phyloP scores from a whole-genome alignment of 2,113 vertebrate species.

The Piaya cayana region DNA sequence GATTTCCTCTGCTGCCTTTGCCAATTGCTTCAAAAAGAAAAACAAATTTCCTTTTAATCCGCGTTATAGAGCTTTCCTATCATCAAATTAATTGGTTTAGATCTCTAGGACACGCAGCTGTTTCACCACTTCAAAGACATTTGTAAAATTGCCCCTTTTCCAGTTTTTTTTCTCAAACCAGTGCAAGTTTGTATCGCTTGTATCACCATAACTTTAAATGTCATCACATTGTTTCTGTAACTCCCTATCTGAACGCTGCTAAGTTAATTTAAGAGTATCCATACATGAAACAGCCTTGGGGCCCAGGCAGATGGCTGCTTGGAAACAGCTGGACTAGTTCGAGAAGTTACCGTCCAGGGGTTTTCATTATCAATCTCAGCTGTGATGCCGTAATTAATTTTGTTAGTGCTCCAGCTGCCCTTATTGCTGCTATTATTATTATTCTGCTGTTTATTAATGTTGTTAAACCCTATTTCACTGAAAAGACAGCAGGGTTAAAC shows the following conservation, averaged over 20 bases:
- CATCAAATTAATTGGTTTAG: background rate
- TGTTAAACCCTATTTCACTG: background rate
- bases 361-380: slow-evolving; percentile 42
- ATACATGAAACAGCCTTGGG: background rate
- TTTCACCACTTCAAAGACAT: background rate
- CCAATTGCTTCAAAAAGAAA: slow-evolving; percentile 26
- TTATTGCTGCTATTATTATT: background rate
- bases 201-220: background rate
- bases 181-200: background rate
- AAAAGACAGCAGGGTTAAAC: background rate
- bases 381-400: slow-evolving; percentile 33
- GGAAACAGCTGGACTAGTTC: slow-evolving; percentile 21
- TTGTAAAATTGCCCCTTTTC: background rate
- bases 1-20: background rate
- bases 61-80: background rate
- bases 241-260: background rate
- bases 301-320: slow-evolving; percentile 11
- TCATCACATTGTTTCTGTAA: background rate
- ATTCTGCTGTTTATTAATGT: background rate
- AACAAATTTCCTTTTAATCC: slow-evolving; percentile 9
- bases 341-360: slow-evolving; percentile 31
- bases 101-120: background rate
- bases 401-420: slow-evolving; percentile 38
- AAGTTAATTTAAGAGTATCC: background rate
- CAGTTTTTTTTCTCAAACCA: background rate